Base-by-base conservation (phyloP, 1,140 invertebrate genomes). In the Lineus longissimus region DNA sequence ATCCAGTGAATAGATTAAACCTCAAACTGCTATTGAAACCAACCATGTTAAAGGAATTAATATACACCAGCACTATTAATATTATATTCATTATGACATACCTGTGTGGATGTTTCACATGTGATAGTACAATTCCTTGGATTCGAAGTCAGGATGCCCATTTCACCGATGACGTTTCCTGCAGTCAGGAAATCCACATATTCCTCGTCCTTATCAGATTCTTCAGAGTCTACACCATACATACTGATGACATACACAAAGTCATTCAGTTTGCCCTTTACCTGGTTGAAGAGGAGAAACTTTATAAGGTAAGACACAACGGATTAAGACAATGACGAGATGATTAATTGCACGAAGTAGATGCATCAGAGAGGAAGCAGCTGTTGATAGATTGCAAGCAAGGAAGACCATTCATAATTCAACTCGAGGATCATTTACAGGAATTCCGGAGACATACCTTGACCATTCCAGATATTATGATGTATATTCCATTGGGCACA, bases 51-150 rank as follows among this genome's bases (percentile, higher is more conserved):
- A n/a, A n/a, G n/a, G n/a, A n/a, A n/a, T n/a, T n/a, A n/a, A n/a
- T n/a, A n/a, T n/a, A n/a, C n/a, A 43, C 40, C 40, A 19, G 19
- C 11, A 13, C 40, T 11, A 43, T 19, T 19, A 43, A 19, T 43
- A 43, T 19, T 19, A 43, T 43, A 19, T 11, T 43, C 19, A 13
- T 13, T 19, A 13, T 11, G 19, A 19, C 59, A 41, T 67, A 81
- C 79, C 72, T 80, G 75, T 0, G 83, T 81, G 9, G 71, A 69
- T 2, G 83, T 84, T 64, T 84, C 83, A 66, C 82, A 83, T 0
- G 70, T 76, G 9, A 81, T 74, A 0, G 69, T 76, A 1, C 77
- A 77, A 41, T 73, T 76, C 27, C 79, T 66, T 1, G 68, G 69
- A 45, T 69, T 70, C 51, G 76, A 73, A 19, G 80, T 80, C 7